Base-by-base conservation (phyloP, 2,888 invertebrate species). In the Pandemis corylana region DNA sequence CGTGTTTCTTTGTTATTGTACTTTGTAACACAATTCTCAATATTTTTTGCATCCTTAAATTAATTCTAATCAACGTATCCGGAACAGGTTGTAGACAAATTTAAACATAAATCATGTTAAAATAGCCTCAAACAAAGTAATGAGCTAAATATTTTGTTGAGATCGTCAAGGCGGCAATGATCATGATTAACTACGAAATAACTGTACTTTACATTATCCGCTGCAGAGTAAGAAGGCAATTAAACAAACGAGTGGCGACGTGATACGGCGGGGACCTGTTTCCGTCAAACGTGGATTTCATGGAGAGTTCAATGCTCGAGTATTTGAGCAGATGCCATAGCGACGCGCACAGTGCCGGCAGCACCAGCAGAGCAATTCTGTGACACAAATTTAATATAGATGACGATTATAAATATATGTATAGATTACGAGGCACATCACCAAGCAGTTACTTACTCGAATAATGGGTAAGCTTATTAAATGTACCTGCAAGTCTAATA, bases 291-390 rank as follows among this genome's bases (percentile, higher is more conserved):
- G 83, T 87, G 86, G 84, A 86, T 84, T 88, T 85, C 83, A 84
- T 77, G 80, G 80, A 83, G 84, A 71, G 93, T 92, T 92, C 93
- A 92, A 88, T 82, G 91, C 82, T 88, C 91, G 88, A 81, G 78
- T 87, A 84, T 89, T 89, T 88, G 84, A 85, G 83, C 88, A 89
- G 86, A 85, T 86, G 87, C 84, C 82, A 80, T 81, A 76, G 76
- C 76, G 79, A 36, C 78, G 75, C 75, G 72, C 70, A 67, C 76
- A 77, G 77, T 77, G 78, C 77, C 76, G 76, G 80, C 76, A 78
- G 73, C 76, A 53, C 46, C 65, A 74, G 66, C 66, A 62, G 53
- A 49, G 12, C 15, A 10, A 51, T 36, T 56, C 42, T 13, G 65
- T 28, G 28, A 59, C 59, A 59, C 53, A 15, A 20, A 59, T 59